Evolutionary conservation across 2,888 invertebrate genomes (phyloP).

Genomic region (Lycia hirtaria): DNA sequence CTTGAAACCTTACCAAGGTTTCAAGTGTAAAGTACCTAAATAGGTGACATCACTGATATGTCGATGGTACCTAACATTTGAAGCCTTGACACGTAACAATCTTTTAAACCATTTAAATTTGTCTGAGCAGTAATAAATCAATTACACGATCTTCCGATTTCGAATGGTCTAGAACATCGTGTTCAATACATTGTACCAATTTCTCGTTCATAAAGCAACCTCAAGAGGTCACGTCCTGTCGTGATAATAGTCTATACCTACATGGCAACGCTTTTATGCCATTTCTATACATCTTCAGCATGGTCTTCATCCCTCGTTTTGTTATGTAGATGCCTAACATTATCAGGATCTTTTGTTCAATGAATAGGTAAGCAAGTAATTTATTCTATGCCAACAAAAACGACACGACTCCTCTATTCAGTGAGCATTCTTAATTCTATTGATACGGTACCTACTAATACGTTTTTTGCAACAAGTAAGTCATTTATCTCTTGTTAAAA

Average conservation of each 20-base stretch:
- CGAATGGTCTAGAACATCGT: conserved; percentile 7
- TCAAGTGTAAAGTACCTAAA: too few relatives aligned
- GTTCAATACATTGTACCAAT: conserved; percentile 4
- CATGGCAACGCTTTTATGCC: conserved; percentile 24
- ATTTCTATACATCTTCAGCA: conserved; percentile 46
- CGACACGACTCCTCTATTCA: conserved; percentile 44
- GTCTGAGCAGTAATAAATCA: conserved; percentile 5
- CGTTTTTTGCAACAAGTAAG: conserved; percentile 10
- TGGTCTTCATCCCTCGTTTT: conserved; percentile 58
- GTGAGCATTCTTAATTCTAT: conserved; percentile 40
- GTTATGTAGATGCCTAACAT: conserved; percentile 65
- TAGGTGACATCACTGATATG: too few relatives aligned
- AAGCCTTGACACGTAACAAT: neutral
- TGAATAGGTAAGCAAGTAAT: conserved; percentile 48
- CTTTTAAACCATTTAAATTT: neutral
- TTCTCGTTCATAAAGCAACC: conserved; percentile 16
- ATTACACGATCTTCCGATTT: neutral
- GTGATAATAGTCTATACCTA: conserved; percentile 16
- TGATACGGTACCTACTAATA: conserved; percentile 26
- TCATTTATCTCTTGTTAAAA: neutral
- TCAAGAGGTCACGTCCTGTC: conserved; percentile 25
- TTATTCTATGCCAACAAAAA: conserved; percentile 53
- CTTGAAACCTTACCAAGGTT: too few relatives aligned
- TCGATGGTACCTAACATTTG: neutral
- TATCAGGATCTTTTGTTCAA: conserved; percentile 58